Percentiles rank a stretch among this genome's conserved stretches.
phyloP scores from a whole-genome alignment of 2,888 invertebrate genomes.

The Phengaris alcon region DNA sequence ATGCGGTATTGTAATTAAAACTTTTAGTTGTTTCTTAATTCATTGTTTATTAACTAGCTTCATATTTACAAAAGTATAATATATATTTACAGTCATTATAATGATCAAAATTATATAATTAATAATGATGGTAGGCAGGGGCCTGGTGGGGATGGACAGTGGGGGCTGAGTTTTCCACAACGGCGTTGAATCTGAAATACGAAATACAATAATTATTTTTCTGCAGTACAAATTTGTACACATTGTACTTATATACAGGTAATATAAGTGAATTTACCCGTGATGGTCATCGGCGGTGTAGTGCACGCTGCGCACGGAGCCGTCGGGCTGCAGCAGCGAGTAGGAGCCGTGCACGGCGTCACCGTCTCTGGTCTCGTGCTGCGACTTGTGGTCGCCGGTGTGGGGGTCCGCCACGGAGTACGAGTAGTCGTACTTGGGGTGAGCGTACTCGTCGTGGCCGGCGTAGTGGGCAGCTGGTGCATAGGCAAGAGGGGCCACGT shows the following conservation, averaged over 20 bases:
- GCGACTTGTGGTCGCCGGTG: conserved; percentile 71
- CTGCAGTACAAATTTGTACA: no score
- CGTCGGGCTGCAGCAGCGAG: conserved; percentile 68
- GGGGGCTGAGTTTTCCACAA: conserved; percentile 68
- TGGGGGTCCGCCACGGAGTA: conserved; percentile 70
- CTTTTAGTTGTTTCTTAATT: neutral
- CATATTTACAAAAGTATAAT: conserved; percentile 17
- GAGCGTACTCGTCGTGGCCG: conserved; percentile 47
- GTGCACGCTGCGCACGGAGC: conserved; percentile 65
- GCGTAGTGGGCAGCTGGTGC: conserved; percentile 47
- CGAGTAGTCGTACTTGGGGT: conserved; percentile 57
- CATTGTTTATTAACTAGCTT: neutral
- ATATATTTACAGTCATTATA: conserved; percentile 27
- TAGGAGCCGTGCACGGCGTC: conserved; percentile 76
- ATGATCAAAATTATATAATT: neutral
- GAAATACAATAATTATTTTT: no score
- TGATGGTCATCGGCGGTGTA: conserved; percentile 58
- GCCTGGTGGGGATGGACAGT: conserved; percentile 59
- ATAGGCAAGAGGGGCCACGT: conserved; percentile 44
- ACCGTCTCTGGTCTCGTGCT: conserved; percentile 63
- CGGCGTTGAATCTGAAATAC: conserved; percentile 68
- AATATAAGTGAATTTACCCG: conserved; percentile 50
- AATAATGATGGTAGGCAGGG: conserved; percentile 48
- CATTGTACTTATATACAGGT: no score
- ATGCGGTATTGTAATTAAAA: neutral